Evolutionary conservation across 1,140 invertebrate species (phyloP).

Genomic region (Sitodiplosis mosellana): DNA sequence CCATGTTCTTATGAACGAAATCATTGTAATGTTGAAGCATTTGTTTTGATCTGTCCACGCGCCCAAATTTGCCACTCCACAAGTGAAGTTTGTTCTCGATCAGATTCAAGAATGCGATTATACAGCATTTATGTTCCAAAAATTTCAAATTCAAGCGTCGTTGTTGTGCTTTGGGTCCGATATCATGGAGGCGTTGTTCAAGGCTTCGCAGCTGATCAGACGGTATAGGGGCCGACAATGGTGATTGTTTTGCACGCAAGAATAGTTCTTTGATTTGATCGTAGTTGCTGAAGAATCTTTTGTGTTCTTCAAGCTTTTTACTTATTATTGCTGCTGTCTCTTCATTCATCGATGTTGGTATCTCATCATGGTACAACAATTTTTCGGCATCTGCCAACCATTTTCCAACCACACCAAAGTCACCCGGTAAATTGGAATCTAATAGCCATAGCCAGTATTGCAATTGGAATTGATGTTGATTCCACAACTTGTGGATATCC

Average conservation of each 20-base stretch:
- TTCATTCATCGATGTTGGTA: conserved; percentile 65
- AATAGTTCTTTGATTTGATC: conserved; percentile 60
- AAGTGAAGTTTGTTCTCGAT: conserved; percentile 73
- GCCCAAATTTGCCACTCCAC: conserved; percentile 80
- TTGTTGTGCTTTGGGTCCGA: conserved; percentile 50
- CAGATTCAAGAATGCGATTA: conserved; percentile 74
- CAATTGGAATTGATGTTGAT: conserved; percentile 54
- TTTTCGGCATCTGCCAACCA: conserved; percentile 78
- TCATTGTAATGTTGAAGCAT: conserved; percentile 77
- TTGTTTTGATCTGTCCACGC: conserved; percentile 60
- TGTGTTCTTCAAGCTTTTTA: conserved; percentile 75
- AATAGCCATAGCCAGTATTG: conserved; percentile 69
- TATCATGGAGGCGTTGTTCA: conserved; percentile 47
- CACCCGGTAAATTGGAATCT: conserved; percentile 65
- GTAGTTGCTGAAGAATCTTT: conserved; percentile 68
- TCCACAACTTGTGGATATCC: conserved; percentile 56
- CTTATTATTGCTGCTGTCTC: conserved; percentile 72
- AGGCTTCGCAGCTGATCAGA: conserved; percentile 64
- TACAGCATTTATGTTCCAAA: conserved; percentile 80
- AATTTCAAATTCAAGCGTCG: conserved; percentile 68
- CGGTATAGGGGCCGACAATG: conserved; percentile 38
- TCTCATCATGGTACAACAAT: conserved; percentile 60
- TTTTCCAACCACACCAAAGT: conserved; percentile 66
- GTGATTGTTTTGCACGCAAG: conserved; percentile 37
- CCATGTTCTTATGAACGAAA: conserved; percentile 77